These are phyloP conservation scores for Sebastes dallii DNA, from an alignment of 2,797 vertebrate species.

Conservation along the genomic window DNA sequence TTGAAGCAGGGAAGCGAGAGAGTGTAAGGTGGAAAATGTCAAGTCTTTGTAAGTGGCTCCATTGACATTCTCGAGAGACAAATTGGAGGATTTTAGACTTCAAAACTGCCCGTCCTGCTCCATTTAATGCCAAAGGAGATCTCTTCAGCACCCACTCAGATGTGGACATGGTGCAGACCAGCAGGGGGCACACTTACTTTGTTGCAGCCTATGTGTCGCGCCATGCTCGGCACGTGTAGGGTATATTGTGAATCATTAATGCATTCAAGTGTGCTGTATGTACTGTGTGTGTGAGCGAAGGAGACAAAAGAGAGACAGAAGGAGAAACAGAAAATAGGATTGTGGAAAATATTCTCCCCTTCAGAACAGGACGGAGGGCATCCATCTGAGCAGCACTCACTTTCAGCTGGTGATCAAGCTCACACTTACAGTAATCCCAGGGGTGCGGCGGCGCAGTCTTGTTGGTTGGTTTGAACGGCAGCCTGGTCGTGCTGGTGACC, in stretches of 20 bases:
- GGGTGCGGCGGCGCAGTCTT: neutral
- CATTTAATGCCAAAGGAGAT: conserved; percentile 72
- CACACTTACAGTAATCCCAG: conserved; percentile 73
- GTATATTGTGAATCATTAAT: conserved; percentile 48
- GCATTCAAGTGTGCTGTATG: neutral
- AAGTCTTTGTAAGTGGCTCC: conserved; percentile 69
- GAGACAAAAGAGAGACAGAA: conserved; percentile 9
- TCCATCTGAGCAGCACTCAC: neutral
- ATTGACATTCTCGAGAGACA: conserved; percentile 77
- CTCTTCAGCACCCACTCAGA: conserved; percentile 41
- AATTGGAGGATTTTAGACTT: conserved; percentile 75
- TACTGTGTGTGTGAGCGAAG: conserved; percentile 4
- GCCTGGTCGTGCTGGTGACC: conserved; percentile 52
- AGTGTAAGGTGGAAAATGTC: conserved; percentile 67
- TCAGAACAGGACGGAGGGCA: neutral
- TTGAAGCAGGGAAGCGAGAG: conserved; percentile 42
- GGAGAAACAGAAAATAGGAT: neutral
- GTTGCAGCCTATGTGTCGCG: conserved; percentile 33
- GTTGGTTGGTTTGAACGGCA: conserved; percentile 28
- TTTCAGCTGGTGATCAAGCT: neutral
- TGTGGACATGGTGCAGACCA: conserved; percentile 31
- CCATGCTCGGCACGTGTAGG: conserved; percentile 23
- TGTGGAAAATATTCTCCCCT: neutral
- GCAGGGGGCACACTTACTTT: conserved; percentile 77
- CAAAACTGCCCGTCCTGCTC: conserved; percentile 72